Evolutionary conservation across 2,113 vertebrate genomes (phyloP).

Genomic region (Microtus ochrogaster): DNA sequence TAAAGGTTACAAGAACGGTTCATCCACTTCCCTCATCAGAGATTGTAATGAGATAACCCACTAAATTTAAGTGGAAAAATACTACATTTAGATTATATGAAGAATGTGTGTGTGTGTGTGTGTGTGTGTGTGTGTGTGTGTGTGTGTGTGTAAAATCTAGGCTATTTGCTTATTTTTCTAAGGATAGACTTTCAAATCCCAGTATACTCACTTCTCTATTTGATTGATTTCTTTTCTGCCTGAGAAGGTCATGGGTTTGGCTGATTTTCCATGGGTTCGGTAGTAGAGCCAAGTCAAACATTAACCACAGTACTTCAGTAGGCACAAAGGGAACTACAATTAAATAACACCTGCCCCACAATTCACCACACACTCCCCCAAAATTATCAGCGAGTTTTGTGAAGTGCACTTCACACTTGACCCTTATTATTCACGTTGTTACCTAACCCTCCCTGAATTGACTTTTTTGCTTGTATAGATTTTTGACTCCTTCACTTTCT

Average conservation of each 20-base stretch:
- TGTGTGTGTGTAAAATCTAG: neutral
- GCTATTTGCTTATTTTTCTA: neutral
- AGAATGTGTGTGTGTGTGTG: neutral
- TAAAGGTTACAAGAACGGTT: neutral
- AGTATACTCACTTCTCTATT: neutral
- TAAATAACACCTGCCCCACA: neutral
- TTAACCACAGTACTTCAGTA: neutral
- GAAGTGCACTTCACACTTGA: neutral
- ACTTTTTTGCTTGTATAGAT: neutral
- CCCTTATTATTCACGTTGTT: neutral
- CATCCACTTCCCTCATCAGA: neutral
- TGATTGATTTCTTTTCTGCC: neutral
- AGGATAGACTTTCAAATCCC: neutral
- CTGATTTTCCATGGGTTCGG: neutral
- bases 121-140: neutral
- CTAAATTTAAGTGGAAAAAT: neutral
- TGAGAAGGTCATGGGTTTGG: neutral
- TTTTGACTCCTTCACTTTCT: neutral
- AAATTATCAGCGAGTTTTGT: neutral
- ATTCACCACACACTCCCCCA: neutral
- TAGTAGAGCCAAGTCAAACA: neutral
- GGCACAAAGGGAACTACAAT: neutral
- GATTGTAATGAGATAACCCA: neutral
- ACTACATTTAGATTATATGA: neutral
- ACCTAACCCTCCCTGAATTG: slow-evolving; percentile 25